Evolutionary conservation across 2,113 vertebrate genomes (phyloP).

Genomic region (Athene noctua): DNA sequence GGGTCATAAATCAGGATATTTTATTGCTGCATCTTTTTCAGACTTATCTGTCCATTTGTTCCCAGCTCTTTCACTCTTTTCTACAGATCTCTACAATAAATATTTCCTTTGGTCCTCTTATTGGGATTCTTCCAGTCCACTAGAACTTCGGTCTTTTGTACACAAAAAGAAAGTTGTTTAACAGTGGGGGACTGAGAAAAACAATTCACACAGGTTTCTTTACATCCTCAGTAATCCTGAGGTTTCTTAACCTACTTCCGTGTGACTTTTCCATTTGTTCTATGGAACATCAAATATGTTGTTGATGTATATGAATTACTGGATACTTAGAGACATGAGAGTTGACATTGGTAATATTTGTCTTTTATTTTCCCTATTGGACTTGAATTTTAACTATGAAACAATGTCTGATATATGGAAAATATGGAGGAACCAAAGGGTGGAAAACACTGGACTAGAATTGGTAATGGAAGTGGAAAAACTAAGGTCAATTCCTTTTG

Average conservation of each 20-base stretch:
- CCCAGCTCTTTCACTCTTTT: background rate
- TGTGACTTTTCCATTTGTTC: background rate
- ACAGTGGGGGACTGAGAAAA: background rate
- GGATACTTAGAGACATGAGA: background rate
- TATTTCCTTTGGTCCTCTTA: background rate
- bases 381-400: background rate
- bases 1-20: conserved; percentile 5
- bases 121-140: background rate
- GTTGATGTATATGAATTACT: background rate
- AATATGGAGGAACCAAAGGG: background rate
- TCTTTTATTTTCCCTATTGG: fast-evolving
- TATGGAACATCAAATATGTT: background rate
- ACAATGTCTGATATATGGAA: background rate
- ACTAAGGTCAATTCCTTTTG: background rate
- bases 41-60: background rate
- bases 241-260: background rate
- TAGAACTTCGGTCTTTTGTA: background rate
- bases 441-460: background rate
- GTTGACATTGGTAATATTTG: background rate
- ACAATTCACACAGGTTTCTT: background rate
- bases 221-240: background rate
- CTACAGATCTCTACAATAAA: background rate
- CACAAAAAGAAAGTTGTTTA: background rate
- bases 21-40: background rate
- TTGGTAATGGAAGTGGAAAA: background rate